Evolutionary conservation across 2,113 vertebrate genomes (phyloP), one percentile per base, ranked within the genome.

Genomic region (Mesocricetus auratus): DNA sequence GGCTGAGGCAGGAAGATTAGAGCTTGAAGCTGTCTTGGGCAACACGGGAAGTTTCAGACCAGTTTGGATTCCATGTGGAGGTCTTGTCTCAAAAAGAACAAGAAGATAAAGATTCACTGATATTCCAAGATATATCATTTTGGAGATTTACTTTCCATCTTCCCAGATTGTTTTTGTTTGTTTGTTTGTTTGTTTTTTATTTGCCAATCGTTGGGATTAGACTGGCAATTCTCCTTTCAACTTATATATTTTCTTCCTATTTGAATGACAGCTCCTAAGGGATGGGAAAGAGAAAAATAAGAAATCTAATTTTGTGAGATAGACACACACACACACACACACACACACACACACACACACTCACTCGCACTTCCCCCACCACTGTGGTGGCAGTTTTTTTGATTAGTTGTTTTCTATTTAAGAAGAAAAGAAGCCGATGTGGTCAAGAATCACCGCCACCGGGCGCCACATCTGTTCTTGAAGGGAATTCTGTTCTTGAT

Each of bases 261-360:
- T 75, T 16, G 29, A 94, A 68, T 83, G 56, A 86, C 13, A 66
- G 9, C 16, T 53, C 31, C 45, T 17, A 82, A 91, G 60, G 79
- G 42, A 78, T 56, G 7, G 42, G 36, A 94, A 87, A 92, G 60
- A 93, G 68, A 89, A 91, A 86, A 93, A 87, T 58, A 81, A 89
- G 22, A 36, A 68, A 74, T 77, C 24, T 88, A 19, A 68, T 89
- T 92, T 71, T 87, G 8, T 79, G 68, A 79, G 56, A 82, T n/a
- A 89, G 58, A 85, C 16, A 73, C 69, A 39, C 19, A n/a, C 45
- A 77, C 45, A 31, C 74, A 47, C 74, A 47, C 24, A 10, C 7
- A 53, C 47, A 53, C 33, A 81, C 78, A 58, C 50, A 66, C 16
- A 17, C 68, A 69, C 33, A 36, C 21, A n/a, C 36, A 3, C 7